A percentile compares a stretch with the other conserved stretches of the same genome.
Evolutionary conservation across 2,113 vertebrate genomes (phyloP).

Genomic region (Rhabdomys dilectus): DNA sequence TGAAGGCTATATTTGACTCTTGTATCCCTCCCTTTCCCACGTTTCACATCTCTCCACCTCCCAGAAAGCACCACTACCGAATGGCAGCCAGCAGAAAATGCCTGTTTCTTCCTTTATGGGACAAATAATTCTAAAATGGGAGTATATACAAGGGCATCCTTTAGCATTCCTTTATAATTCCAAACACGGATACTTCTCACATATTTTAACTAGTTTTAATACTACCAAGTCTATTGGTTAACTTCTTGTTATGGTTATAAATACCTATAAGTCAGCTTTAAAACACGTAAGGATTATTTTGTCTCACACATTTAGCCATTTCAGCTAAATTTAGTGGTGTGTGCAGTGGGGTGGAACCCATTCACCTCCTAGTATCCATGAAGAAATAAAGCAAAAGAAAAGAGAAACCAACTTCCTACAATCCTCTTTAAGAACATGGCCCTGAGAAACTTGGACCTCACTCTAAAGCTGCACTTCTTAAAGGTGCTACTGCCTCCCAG

Average conservation of each 20-base stretch:
- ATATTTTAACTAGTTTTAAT: neutral
- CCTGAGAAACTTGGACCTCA: neutral
- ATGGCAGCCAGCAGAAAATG: neutral
- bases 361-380: neutral
- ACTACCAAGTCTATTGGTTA: neutral
- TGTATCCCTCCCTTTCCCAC: neutral
- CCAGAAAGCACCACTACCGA: slow-evolving; percentile 35
- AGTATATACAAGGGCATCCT: neutral
- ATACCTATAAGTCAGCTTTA: neutral
- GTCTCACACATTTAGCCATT: neutral
- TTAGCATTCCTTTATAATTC: neutral
- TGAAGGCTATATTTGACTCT: neutral
- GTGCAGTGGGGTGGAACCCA: neutral
- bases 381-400: neutral
- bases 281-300: neutral
- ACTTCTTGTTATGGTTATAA: neutral
- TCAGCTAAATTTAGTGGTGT: neutral
- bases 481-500: neutral
- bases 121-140: neutral
- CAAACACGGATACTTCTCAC: slow-evolving; percentile 5
- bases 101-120: neutral
- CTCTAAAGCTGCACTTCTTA: neutral
- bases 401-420: neutral
- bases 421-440: neutral
- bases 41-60: neutral